Evolutionary conservation across 2,888 invertebrate species (phyloP).

Genomic region (Rhamnusium bicolor): DNA sequence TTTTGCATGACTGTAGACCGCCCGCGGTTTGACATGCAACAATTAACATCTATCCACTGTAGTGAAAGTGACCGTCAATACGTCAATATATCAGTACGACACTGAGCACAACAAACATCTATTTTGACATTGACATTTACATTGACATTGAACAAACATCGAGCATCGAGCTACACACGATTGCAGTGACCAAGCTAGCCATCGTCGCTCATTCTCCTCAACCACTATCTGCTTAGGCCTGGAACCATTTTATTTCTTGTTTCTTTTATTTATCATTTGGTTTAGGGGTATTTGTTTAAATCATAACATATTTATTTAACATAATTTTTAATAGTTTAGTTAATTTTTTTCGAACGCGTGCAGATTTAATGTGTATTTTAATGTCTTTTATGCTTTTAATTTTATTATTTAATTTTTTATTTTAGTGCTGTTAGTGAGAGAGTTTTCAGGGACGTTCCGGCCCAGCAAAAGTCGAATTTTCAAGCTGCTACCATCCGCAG

Average conservation of each 20-base stretch:
- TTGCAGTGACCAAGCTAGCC: constrained; percentile 65
- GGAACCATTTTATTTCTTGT: constrained; percentile 27
- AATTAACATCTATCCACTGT: constrained; percentile 66
- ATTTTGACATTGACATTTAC: constrained; percentile 58
- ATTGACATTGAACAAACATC: constrained; percentile 52
- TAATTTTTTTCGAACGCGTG: constrained; percentile 15
- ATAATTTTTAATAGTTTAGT: not conserved
- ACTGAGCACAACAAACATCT: constrained; percentile 59
- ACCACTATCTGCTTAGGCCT: constrained; percentile 31
- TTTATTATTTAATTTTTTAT: constrained; percentile 45
- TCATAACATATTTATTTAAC: not conserved
- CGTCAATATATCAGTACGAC: constrained; percentile 45
- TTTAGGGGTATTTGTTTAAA: not conserved
- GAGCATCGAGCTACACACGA: constrained; percentile 57
- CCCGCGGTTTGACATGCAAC: constrained; percentile 64
- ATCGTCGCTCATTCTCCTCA: constrained; percentile 53
- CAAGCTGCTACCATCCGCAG: constrained; percentile 66
- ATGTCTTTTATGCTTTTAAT: constrained; percentile 29
- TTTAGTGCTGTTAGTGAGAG: constrained; percentile 69
- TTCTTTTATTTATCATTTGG: constrained; percentile 29
- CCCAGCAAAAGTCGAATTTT: constrained; percentile 69
- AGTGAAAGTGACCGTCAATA: constrained; percentile 49
- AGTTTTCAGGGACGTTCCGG: constrained; percentile 70
- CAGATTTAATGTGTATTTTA: constrained; percentile 43
- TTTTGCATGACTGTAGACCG: constrained; percentile 39